Percentiles rank a stretch among this genome's conserved stretches.
Evolutionary conservation across 2,888 invertebrate genomes (phyloP).

Genomic region (Dicyrtomina minuta): DNA sequence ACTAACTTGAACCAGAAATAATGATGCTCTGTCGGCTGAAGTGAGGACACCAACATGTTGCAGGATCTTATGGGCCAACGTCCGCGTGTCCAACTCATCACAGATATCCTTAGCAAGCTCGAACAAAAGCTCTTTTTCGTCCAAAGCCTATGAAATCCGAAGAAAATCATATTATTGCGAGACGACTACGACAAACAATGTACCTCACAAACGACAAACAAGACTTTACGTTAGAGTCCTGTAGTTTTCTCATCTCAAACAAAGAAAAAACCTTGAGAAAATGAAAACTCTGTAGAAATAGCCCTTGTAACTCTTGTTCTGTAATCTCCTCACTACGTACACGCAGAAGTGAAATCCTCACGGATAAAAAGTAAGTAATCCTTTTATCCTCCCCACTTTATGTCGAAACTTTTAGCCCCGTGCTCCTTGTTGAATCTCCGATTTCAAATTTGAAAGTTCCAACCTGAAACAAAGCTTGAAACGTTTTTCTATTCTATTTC

Average conservation of each 20-base stretch:
- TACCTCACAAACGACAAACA: neutral
- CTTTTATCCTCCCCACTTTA: slow-evolving; percentile 14
- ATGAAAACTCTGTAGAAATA: neutral
- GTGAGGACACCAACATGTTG: slow-evolving; percentile 90
- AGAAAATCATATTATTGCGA: slow-evolving; percentile 56
- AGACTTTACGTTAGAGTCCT: neutral
- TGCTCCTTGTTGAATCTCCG: neutral
- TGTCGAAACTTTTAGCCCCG: slow-evolving; percentile 11
- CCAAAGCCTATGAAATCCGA: slow-evolving; percentile 59
- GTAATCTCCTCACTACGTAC: neutral
- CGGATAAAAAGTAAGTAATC: neutral
- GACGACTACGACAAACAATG: neutral
- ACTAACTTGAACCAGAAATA: slow-evolving; percentile 81
- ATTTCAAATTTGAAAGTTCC: neutral
- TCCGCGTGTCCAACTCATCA: slow-evolving; percentile 90
- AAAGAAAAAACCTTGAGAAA: neutral
- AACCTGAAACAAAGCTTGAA: neutral
- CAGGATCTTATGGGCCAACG: slow-evolving; percentile 91
- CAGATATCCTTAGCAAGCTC: slow-evolving; percentile 94
- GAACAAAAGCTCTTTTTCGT: slow-evolving; percentile 92
- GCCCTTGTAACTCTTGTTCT: neutral
- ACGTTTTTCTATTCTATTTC: neutral
- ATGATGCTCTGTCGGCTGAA: slow-evolving; percentile 87
- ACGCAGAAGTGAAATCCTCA: neutral
- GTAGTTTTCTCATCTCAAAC: neutral